Conservation (phyloP, 2,888 invertebrate species). For the Andrena bicolor region DNA sequence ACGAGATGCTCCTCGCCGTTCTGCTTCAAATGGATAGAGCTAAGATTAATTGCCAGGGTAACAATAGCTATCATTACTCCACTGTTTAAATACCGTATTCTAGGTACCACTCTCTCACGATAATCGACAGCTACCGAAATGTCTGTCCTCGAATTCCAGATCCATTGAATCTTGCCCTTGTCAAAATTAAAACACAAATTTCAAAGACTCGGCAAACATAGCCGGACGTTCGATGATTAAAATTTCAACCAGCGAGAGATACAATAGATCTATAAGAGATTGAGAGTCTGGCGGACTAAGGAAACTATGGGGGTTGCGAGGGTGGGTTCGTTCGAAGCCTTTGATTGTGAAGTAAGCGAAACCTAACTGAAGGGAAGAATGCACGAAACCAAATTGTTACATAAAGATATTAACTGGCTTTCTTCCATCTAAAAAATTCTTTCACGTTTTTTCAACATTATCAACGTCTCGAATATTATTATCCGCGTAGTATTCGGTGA, state of each 20-base stretch:
- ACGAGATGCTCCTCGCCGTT: neutral
- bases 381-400: constrained; percentile 50
- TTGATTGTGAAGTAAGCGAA: constrained; percentile 38
- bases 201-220: neutral
- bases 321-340: constrained; percentile 26
- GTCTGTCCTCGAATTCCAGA: neutral
- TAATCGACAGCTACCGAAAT: neutral
- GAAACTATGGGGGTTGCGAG: constrained; percentile 25
- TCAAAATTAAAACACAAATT: neutral
- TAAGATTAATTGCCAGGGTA: constrained; percentile 59
- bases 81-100: neutral
- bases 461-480: neutral
- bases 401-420: neutral
- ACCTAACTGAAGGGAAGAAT: constrained; percentile 46
- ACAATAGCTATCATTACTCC: constrained; percentile 23
- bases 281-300: constrained; percentile 56
- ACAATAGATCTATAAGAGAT: constrained; percentile 4
- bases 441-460: neutral
- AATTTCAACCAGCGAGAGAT: neutral
- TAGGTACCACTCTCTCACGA: neutral
- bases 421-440: too few species aligned
- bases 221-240: too few species aligned
- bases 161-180: constrained; percentile 12
- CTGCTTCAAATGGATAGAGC: neutral
- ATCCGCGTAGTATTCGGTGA: neutral